Percentiles rank a stretch among this genome's conserved stretches.
Evolutionary conservation across 1,140 invertebrate species (phyloP).

Genomic region (Ylistrum balloti): DNA sequence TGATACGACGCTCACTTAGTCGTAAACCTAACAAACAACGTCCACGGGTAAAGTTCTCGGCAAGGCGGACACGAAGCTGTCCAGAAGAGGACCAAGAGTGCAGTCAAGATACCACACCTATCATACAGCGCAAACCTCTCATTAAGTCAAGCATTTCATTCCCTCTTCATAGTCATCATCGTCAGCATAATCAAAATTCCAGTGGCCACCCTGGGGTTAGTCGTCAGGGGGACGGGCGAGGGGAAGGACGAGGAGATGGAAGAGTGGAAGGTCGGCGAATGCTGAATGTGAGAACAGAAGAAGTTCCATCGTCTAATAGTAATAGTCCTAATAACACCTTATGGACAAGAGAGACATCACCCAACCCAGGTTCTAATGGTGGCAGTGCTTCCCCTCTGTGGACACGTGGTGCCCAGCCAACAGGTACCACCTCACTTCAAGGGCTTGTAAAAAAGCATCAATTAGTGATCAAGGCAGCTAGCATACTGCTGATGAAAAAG

Average conservation of each 20-base stretch:
- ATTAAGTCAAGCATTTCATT: conserved; percentile 53
- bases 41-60: conserved; percentile 64
- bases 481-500: conserved; percentile 73
- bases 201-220: background rate
- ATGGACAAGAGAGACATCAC: background rate
- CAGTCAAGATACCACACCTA: conserved; percentile 49
- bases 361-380: background rate
- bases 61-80: conserved; percentile 56
- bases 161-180: conserved; percentile 63
- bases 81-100: conserved; percentile 38
- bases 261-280: background rate
- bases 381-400: background rate
- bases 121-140: conserved; percentile 49
- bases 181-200: conserved; percentile 31
- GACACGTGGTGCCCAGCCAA: background rate
- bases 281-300: background rate
- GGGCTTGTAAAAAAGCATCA: conserved; percentile 78
- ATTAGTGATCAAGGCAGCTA: conserved; percentile 76
- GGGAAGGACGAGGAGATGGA: background rate
- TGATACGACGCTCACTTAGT: conserved; percentile 74
- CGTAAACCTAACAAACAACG: conserved; percentile 61
- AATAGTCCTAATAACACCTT: conserved; percentile 2
- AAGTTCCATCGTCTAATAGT: background rate
- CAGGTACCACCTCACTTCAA: conserved; percentile 6
- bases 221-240: background rate